Percentiles rank a stretch among this genome's conserved stretches.
These are phyloP conservation scores for Cervus canadensis DNA, from an alignment of 2,113 vertebrate genomes.

Conservation along the genomic window DNA sequence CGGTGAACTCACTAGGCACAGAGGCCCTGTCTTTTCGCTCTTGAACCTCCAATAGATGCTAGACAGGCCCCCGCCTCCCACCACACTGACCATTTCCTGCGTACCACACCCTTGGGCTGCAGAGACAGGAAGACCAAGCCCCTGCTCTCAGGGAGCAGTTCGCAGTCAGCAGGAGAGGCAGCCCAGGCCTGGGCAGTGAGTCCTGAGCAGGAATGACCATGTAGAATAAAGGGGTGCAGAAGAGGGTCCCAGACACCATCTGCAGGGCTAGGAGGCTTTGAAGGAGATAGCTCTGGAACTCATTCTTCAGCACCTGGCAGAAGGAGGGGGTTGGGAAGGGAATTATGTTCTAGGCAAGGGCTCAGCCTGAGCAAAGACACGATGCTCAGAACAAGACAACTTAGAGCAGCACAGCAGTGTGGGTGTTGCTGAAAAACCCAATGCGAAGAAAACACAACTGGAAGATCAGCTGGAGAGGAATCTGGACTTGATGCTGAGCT, in stretches of 20 bases:
- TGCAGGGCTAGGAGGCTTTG: not conserved
- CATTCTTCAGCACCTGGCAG: too few species aligned
- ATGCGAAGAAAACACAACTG: not conserved
- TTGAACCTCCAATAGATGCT: rapidly evolving
- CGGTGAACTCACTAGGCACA: not conserved
- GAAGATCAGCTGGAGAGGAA: not conserved
- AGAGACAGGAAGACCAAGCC: not conserved
- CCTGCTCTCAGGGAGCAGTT: rapidly evolving
- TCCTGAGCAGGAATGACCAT: not conserved
- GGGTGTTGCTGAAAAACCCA: not conserved
- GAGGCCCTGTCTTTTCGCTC: not conserved
- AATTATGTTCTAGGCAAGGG: not conserved
- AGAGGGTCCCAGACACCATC: not conserved
- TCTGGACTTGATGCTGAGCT: not conserved
- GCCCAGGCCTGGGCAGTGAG: not conserved
- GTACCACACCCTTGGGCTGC: not conserved
- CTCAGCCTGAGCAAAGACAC: not conserved
- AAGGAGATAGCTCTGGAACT: not conserved
- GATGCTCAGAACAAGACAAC: not conserved
- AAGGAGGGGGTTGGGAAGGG: not conserved
- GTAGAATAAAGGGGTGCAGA: rapidly evolving
- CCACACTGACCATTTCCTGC: not conserved
- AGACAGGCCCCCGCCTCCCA: not conserved
- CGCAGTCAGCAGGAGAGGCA: rapidly evolving
- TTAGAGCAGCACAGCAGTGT: not conserved